Evolutionary conservation across 1,140 invertebrate species (phyloP).

Genomic region (Temnothorax nylanderi): DNA sequence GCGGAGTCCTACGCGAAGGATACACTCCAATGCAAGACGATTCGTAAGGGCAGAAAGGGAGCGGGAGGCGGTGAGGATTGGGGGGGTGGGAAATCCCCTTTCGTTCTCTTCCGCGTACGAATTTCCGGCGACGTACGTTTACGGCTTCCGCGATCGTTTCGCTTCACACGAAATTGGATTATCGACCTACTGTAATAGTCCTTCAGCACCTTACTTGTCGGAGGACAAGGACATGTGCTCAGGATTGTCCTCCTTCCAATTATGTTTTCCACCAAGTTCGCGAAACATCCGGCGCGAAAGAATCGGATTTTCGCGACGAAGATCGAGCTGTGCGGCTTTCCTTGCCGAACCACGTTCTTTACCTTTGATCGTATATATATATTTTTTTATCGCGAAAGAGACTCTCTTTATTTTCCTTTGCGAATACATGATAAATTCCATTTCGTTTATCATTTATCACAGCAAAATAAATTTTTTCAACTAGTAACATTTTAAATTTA

Average conservation of each 20-base stretch:
- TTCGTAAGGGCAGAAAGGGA: conserved; percentile 19
- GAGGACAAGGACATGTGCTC: conserved; percentile 51
- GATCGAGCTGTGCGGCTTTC: neutral
- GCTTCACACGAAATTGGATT: conserved; percentile 66
- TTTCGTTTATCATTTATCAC: neutral
- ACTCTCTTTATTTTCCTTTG: neutral
- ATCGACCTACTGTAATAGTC: conserved; percentile 55
- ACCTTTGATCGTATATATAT: neutral
- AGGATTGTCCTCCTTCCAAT: conserved; percentile 41
- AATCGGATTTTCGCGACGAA: conserved; percentile 14
- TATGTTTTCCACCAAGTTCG: conserved; percentile 41
- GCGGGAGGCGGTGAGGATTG: too few species aligned
- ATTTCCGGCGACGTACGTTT: conserved; percentile 60
- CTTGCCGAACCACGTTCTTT: neutral
- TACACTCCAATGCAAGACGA: neutral
- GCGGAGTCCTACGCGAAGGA: neutral
- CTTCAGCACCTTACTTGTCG: conserved; percentile 17
- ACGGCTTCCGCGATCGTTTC: conserved; percentile 52
- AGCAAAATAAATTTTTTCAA: neutral
- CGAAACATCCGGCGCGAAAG: conserved; percentile 5
- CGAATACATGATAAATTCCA: neutral
- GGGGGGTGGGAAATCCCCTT: neutral
- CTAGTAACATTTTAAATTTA: neutral
- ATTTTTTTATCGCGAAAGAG: neutral
- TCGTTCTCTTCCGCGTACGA: conserved; percentile 48